Evolutionary conservation across 2,797 vertebrate species (phyloP), one percentile per base, ranked within the genome.

Genomic region (Clarias fuscus): DNA sequence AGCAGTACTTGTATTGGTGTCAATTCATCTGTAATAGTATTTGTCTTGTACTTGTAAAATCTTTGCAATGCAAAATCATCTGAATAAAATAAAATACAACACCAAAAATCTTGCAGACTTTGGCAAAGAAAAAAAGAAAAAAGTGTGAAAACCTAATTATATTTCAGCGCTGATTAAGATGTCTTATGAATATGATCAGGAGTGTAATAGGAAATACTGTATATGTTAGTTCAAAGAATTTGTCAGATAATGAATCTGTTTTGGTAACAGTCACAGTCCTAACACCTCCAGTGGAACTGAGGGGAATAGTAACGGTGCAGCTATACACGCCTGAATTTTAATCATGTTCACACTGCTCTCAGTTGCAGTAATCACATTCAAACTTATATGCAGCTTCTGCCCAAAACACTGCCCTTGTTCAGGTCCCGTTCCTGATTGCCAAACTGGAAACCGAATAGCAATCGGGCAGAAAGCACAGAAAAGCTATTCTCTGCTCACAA

Each of bases 381-480:
- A 68, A 67, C 43, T 82, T 68, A 71, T 67, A 33, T 58, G n/a
- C 22, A 65, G 70, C 67, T 79, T 43, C 37, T 84, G n/a, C 15
- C 33, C 77, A 78, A 68, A 85, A 80, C 33, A 84, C 82, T 81
- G 84, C 90, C 79, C 76, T 85, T 27, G 64, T 43, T 89, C 92
- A 86, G 71, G 91, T 92, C 88, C 70, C 85, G 89, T 90, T 78
- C 90, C 89, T 93, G 92, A 93, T 92, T 93, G 90, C 91, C 90
- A 88, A 91, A 91, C 94, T 91, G 89, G 91, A 93, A 86, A 90
- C 92, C 88, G 91, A 80, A 91, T 88, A 92, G 92, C 91, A 90
- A 91, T 86, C 89, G 70, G 40, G 82, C 88, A 93, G 88, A 88
- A 90, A 91, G 84, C 88, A 90, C 90, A 83, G 82, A 33, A 68